Percentiles rank a stretch among this genome's conserved stretches.
Evolutionary conservation across 2,113 vertebrate species (phyloP).

Genomic region (Madoqua kirkii): DNA sequence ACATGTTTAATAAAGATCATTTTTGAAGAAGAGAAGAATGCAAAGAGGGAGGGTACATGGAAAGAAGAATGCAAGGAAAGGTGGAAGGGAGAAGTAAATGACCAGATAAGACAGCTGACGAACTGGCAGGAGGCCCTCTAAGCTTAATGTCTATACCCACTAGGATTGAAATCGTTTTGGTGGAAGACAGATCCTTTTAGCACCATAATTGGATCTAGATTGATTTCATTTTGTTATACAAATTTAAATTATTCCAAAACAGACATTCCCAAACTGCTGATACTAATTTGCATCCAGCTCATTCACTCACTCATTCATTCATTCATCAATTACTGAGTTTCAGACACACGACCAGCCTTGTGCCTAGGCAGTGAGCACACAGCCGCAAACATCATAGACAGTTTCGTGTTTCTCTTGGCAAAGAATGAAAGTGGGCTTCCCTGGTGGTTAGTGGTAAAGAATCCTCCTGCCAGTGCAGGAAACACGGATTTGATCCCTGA

Average conservation of each 20-base stretch:
- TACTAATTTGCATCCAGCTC: background rate
- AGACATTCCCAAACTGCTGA: background rate
- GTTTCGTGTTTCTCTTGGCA: background rate
- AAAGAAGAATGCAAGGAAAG: background rate
- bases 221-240: background rate
- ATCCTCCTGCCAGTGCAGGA: background rate
- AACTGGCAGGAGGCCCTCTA: constrained; percentile 35
- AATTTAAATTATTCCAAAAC: background rate
- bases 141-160: constrained; percentile 22
- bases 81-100: background rate
- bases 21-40: background rate
- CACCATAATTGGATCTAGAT: background rate
- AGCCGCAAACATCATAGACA: background rate
- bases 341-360: background rate
- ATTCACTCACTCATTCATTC: background rate
- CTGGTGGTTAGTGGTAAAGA: background rate
- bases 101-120: background rate
- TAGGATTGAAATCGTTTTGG: background rate
- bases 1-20: background rate
- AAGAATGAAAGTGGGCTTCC: background rate
- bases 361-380: background rate
- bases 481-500: background rate
- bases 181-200: background rate
- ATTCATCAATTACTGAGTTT: background rate
- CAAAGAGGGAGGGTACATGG: accelerated